Base-by-base conservation (phyloP, 2,113 vertebrate genomes). In the Rhombomys opimus region DNA sequence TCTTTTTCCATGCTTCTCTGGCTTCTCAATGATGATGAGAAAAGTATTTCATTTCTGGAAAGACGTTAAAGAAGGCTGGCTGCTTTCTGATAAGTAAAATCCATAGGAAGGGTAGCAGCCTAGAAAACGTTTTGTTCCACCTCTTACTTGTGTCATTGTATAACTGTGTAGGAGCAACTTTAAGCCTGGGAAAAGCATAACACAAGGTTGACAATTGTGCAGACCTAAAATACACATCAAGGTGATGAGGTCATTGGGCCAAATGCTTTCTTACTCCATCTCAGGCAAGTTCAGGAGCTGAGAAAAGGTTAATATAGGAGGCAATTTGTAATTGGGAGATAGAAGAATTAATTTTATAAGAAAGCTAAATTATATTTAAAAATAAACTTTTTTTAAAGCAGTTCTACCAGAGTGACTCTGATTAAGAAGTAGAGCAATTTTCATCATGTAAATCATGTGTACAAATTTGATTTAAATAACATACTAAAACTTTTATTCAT, bases 401-500 rank as follows among this genome's bases (percentile, higher is more conserved):
- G 86, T 98, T 98, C 90, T 46, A 70, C 85, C 61, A 97, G 77
- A 98, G 46, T 95, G 68, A 98, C 50, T 84, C 67, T 96, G 96
- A 98, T 98, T 98, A 97, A 97, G 93, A 97, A 97, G 89, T 52
- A 97, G 80, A 94, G 41, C 52, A 97, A 93, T 97, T 98, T 98
- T 97, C 81, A 59, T 98, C 95, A 82, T 93, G 93, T 78, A 97
- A 98, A 97, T 98, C 97, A 87, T 96, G 96, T 96, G 96, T 98
- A 88, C 3, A 98, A 98, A 97, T 98, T 97, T 97, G 97, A 94
- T 98, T 97, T 98, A 97, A 97, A 97, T 98, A 97, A 95, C 0
- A 0, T 82, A 91, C 87, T 95, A 97, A 95, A 97, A 63, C 54
- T 97, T 94, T 93, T 86, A 93, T 95, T 98, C 80, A 72, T 77